Evolutionary conservation across 2,888 invertebrate genomes (phyloP).

Genomic region (Altica lythri): DNA sequence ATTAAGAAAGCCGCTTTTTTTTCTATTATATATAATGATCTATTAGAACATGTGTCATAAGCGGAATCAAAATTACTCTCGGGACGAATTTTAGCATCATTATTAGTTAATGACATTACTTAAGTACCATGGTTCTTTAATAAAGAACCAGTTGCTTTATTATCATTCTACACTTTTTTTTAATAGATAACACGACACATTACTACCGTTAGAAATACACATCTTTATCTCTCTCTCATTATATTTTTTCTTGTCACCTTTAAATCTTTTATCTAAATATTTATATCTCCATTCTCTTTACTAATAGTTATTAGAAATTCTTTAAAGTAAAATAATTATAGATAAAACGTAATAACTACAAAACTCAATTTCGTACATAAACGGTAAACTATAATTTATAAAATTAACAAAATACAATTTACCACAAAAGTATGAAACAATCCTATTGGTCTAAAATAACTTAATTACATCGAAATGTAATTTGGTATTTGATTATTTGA

Average conservation of each 20-base stretch:
- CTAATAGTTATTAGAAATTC: not conserved
- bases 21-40: slow-evolving; percentile 28
- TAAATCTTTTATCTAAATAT: not conserved
- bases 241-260: too few relatives aligned
- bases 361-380: not conserved
- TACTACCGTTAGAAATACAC: not conserved
- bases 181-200: slow-evolving; percentile 21
- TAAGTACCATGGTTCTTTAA: slow-evolving; percentile 34
- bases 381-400: not conserved
- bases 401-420: not conserved
- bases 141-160: slow-evolving; percentile 34
- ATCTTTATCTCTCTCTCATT: too few relatives aligned
- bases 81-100: slow-evolving; percentile 33
- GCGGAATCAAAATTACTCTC: slow-evolving; percentile 34
- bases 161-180: slow-evolving; percentile 28
- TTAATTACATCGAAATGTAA: not conserved
- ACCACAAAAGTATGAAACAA: not conserved
- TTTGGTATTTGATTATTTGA: not conserved
- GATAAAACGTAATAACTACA: not conserved
- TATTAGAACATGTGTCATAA: slow-evolving; percentile 38
- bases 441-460: not conserved
- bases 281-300: not conserved
- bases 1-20: slow-evolving; percentile 32
- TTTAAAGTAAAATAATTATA: not conserved
- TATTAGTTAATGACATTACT: slow-evolving; percentile 39